Base-by-base conservation (phyloP, 2,113 vertebrate genomes). In the Rhagologus leucostigma region DNA sequence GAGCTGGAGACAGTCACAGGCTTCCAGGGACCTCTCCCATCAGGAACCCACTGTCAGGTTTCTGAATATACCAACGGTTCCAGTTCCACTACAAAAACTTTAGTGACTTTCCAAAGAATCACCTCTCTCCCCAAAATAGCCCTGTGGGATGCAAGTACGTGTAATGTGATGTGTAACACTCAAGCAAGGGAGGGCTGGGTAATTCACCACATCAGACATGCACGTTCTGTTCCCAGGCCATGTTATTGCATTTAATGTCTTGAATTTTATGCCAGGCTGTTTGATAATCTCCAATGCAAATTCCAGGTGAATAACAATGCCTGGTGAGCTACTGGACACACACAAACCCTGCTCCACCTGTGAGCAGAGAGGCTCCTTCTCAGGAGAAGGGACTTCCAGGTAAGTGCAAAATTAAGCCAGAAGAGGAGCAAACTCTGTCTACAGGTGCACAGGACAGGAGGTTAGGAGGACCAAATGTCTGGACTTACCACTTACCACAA, bases 211-310 rank as follows among this genome's bases (percentile, higher is more conserved):
- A 20, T 55, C 84, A 84, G 68, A 76, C 60, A 24, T 0, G 15
- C 68, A 15, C 1, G 0, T 44, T 69, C 20, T 3, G 6, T 21
- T 69, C 44, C 39, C 1, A 24, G 50, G 52, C 64, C 29, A 5
- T 9, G 19, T 13, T 27, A 24, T 8, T 64, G 57, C 41, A 16
- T 84, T 80, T 35, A 32, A 27, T 7, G 50, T 15, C 63, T 53
- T n/a, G 30, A 57, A 46, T 35, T 65, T 35, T 32, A 4, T 52
- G 22, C 56, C 65, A 47, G 27, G 56, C 65, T 42, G 23, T 60
- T 82, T 67, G 42, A 7, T 46, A 35, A 35, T 17, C 35, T 47
- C 16, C 67, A 65, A 4, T 12, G 16, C 26, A 47, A 49, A 64
- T 50, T 42, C 41, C 46, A 57, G 37, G 39, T n/a, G 73, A 68